Evolutionary conservation across 2,113 vertebrate genomes (phyloP), one percentile per base, ranked within the genome.

Genomic region (Alaudala cheleensis): DNA sequence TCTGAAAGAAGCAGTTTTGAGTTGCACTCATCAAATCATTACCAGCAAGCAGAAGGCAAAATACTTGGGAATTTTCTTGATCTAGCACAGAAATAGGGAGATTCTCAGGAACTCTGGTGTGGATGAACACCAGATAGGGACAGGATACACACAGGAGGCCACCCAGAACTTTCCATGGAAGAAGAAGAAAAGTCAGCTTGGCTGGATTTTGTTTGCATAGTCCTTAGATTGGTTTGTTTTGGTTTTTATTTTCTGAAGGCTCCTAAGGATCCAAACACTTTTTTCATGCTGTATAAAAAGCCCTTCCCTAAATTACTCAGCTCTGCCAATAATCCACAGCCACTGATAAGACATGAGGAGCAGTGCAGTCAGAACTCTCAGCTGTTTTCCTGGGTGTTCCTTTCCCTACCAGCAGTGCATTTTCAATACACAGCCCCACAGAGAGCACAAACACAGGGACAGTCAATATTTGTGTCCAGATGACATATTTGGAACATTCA

Each of bases 401-500:
- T 37, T 22, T 58, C 26, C 44, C 25, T 11, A 18, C 71, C 71
- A 51, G 53, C 53, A 67, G 31, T 17, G 61, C 67, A 96, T 96
- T 97, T 92, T 94, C 94, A 77, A 40, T 62, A 34, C 2, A 39
- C n/a, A 76, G 18, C 42, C 54, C 37, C 64, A 47, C 25, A 69
- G 3, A 31, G 40, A 57, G 37, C 37, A 82, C 20, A 50, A 37
- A 31, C 9, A 90, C 79, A 89, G 54, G n/a, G 86, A 81, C 83
- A 95, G 92, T 54, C 89, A 95, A 88, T 96, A 95, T 67, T 91
- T 62, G 92, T 93, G 76, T 87, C 85, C 92, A 92, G 90, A 80
- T 40, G 82, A 61, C 14, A 40, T 73, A 85, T 97, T 97, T 93
- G 81, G 88, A 97, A 96, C 93, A 87, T 90, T 92, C 54, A 86